A percentile compares a stretch with the other conserved stretches of the same genome.
phyloP scores from a whole-genome alignment of 2,113 vertebrate genomes.

The Nestor notabilis region DNA sequence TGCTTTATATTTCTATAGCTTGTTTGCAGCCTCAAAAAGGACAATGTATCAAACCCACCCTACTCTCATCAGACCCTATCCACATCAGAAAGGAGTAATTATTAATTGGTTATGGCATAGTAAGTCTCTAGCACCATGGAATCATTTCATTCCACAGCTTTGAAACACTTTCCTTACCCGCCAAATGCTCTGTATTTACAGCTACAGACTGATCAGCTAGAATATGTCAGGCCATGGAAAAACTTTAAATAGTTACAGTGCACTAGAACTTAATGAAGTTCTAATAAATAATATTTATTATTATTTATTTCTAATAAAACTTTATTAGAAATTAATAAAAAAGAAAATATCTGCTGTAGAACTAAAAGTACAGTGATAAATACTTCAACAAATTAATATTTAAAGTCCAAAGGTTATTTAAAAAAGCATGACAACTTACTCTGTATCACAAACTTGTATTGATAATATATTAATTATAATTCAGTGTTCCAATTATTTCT shows the following conservation, averaged over 20 bases:
- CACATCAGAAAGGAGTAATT: conserved; percentile 36
- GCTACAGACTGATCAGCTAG: background rate
- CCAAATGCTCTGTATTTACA: background rate
- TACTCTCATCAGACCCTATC: background rate
- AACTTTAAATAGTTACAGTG: background rate
- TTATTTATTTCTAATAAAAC: too few species aligned
- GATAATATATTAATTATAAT: background rate
- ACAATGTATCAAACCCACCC: background rate
- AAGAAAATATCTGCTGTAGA: background rate
- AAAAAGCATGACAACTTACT: background rate
- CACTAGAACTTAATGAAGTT: background rate
- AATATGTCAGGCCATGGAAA: background rate
- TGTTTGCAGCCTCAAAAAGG: background rate
- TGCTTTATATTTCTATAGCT: background rate
- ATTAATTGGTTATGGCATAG: conserved; percentile 6
- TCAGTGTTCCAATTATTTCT: background rate
- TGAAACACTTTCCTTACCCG: background rate
- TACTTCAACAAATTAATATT: background rate
- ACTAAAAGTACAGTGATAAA: background rate
- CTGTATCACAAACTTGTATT: background rate
- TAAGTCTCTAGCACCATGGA: background rate
- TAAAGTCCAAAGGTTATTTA: background rate
- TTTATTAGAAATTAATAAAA: background rate
- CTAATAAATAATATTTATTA: too few species aligned
- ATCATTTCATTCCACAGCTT: background rate